Conservation (phyloP, 2,113 vertebrate genomes). For the Opisthocomus hoazin region DNA sequence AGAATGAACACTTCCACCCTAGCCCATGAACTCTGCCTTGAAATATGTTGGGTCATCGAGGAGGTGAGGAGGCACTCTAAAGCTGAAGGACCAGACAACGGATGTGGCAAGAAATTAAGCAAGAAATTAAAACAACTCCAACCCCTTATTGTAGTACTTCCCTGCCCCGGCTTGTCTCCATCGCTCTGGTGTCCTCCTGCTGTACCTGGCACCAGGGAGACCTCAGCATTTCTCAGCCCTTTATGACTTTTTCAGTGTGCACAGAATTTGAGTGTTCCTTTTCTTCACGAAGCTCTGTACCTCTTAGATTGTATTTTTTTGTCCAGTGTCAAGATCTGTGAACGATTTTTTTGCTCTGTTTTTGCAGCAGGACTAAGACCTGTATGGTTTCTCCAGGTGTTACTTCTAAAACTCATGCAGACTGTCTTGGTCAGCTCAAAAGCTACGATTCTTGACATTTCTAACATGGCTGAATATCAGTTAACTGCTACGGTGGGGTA, state of each 20-base stretch:
- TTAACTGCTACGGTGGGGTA: background rate
- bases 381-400: background rate
- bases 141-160: background rate
- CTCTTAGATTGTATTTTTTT: background rate
- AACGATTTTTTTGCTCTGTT: background rate
- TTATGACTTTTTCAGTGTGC: background rate
- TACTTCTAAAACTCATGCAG: background rate
- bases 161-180: background rate
- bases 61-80: background rate
- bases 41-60: fast-evolving
- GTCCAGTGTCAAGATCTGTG: background rate
- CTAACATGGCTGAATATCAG: background rate
- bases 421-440: background rate
- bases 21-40: background rate
- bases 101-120: background rate
- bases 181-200: background rate
- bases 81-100: background rate
- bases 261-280: background rate
- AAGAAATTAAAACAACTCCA: background rate
- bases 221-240: background rate
- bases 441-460: background rate
- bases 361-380: background rate
- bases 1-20: background rate
- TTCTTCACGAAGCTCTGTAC: background rate
- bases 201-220: background rate